Evolutionary conservation across 2,797 vertebrate genomes (phyloP).

Genomic region (Silurus lanzhouensis): DNA sequence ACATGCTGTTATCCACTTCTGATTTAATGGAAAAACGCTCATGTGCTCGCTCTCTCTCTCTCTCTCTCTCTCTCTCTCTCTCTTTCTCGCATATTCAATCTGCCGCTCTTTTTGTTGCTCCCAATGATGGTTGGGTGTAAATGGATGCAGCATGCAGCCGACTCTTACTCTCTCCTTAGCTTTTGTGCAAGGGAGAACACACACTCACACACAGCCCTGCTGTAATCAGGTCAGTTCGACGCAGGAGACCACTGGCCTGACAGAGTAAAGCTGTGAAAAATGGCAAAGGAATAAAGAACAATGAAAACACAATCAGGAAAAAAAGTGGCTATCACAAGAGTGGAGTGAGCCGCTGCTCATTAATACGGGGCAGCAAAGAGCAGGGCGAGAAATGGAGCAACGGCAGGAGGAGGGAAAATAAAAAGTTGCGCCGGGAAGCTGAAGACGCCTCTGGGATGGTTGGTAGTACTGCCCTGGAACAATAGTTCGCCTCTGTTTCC

Average conservation of each 20-base stretch:
- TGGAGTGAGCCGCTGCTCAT: constrained; percentile 50
- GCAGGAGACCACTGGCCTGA: constrained; percentile 55
- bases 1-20: constrained; percentile 58
- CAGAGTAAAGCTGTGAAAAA: constrained; percentile 60
- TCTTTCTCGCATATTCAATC: background rate
- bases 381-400: constrained; percentile 40
- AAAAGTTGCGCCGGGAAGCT: background rate
- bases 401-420: constrained; percentile 13
- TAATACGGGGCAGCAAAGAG: constrained; percentile 51
- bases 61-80: background rate
- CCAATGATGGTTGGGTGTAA: constrained; percentile 39
- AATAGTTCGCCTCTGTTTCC: constrained; percentile 39
- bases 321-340: constrained; percentile 43
- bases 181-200: constrained; percentile 32
- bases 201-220: constrained; percentile 29
- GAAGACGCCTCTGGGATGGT: constrained; percentile 40
- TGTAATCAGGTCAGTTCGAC: constrained; percentile 56
- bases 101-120: constrained; percentile 31
- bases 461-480: constrained; percentile 37
- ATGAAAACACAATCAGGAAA: constrained; percentile 55
- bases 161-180: constrained; percentile 33
- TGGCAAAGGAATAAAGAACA: constrained; percentile 59
- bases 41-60: background rate
- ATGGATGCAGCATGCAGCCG: constrained; percentile 44
- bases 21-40: constrained; percentile 53